A percentile compares a stretch with the other conserved stretches of the same genome.
These are phyloP conservation scores for Hydrozoanthus gracilis DNA, from an alignment of 92 coral and sea anemone species.

Conservation along the genomic window DNA sequence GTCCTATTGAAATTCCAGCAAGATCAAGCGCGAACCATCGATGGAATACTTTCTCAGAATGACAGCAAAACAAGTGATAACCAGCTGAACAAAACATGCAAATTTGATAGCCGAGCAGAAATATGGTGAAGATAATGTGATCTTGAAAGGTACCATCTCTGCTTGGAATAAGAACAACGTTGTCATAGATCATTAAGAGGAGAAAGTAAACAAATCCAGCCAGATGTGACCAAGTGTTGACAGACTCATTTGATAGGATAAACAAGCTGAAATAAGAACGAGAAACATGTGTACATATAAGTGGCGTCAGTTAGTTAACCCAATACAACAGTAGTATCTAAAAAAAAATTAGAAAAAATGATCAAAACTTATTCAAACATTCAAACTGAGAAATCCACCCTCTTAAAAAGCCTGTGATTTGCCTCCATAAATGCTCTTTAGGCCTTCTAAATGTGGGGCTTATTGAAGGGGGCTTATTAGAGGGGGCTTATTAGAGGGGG, in stretches of 20 bases:
- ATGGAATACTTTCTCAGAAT: conserved; percentile 92
- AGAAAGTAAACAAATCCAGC: conserved; percentile 80
- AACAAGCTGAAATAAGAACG: conserved; percentile 66
- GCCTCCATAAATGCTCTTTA: too few relatives aligned
- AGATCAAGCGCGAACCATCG: conserved; percentile 93
- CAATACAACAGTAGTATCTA: too few relatives aligned
- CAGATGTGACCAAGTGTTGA: conserved; percentile 96
- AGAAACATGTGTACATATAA: background rate
- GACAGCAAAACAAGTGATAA: conserved; percentile 92
- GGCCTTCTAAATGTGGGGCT: too few relatives aligned
- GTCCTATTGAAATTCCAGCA: conserved; percentile 94
- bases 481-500: too few relatives aligned
- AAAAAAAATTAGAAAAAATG: too few relatives aligned
- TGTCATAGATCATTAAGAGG: conserved; percentile 74
- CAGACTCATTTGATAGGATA: conserved; percentile 85
- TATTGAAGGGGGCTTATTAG: too few relatives aligned
- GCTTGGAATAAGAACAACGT: conserved; percentile 79
- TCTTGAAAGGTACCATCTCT: conserved; percentile 76
- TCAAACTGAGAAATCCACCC: too few relatives aligned
- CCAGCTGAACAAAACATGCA: conserved; percentile 95
- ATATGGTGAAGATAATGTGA: conserved; percentile 80
- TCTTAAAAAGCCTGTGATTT: too few relatives aligned
- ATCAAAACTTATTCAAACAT: too few relatives aligned
- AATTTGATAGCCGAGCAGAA: conserved; percentile 84
- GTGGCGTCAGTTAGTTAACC: too few relatives aligned